Conservation (phyloP, 23 tunicate genomes). For the Oikopleura vanhoeffeni region DNA sequence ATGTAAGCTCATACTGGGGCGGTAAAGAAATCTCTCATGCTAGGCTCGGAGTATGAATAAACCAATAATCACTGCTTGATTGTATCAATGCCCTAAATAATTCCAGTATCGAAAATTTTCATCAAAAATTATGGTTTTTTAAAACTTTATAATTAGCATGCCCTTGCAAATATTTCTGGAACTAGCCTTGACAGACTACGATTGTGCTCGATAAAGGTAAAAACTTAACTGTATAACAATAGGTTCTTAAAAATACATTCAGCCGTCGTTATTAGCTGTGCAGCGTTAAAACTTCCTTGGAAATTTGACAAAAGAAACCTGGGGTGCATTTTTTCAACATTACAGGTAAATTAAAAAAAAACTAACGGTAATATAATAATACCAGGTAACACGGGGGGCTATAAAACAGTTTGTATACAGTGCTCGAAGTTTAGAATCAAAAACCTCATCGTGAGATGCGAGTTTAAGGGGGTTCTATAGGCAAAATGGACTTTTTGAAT, state of each 20-base stretch:
- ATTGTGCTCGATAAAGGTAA: constrained; percentile 43
- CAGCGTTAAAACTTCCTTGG: constrained; percentile 61
- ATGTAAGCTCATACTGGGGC: background rate
- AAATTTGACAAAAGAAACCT: constrained; percentile 32
- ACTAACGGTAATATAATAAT: too few relatives aligned
- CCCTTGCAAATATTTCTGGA: constrained; percentile 84
- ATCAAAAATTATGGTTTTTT: background rate
- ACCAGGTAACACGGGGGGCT: too few relatives aligned
- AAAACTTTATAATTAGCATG: constrained; percentile 21
- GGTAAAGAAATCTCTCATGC: background rate
- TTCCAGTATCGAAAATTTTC: background rate
- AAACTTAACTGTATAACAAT: too few relatives aligned
- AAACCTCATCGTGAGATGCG: too few relatives aligned
- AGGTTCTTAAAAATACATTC: background rate
- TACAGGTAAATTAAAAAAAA: too few relatives aligned
- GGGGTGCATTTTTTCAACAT: constrained; percentile 16
- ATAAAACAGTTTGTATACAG: too few relatives aligned
- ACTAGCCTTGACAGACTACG: constrained; percentile 60
- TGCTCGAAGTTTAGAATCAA: too few relatives aligned
- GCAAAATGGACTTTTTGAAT: too few relatives aligned
- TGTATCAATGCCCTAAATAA: background rate
- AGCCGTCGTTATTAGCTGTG: constrained; percentile 80
- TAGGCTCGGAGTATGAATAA: background rate
- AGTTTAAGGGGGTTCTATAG: too few relatives aligned
- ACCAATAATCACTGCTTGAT: background rate